Base-by-base conservation (phyloP, 2,797 vertebrate genomes). In the Sylvilagus floridanus region DNA sequence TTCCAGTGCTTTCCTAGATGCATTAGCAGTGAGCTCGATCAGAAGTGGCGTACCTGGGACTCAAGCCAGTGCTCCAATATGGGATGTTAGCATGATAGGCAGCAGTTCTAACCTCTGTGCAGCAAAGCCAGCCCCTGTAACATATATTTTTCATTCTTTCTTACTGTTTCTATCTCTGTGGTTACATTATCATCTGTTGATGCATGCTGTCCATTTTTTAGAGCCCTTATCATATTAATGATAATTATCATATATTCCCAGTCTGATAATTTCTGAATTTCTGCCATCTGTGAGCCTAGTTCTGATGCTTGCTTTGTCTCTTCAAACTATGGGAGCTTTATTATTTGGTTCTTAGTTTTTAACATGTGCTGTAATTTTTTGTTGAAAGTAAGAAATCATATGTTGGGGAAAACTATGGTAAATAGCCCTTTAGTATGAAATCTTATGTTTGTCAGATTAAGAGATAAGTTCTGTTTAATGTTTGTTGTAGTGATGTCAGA, bases 241-340 rank as follows among this genome's bases (percentile, higher is more conserved):
- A 84, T 13, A 71, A 14, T 88, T 88, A 57, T 47, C 30, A 50
- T 89, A 65, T 50, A 85, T 93, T 85, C 37, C n/a, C 24, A 83
- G 16, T 62, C 13, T 83, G 50, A 83, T 76, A 28, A 71, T 69
- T 69, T 17, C 54, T 73, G 73, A 35, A 65, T 83, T 12, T 83
- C 63, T 65, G 68, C 28, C 28, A 32, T 85, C 30, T 85, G 8
- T 68, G 37, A 95, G 7, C 52, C 19, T 82, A 26, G 13, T 52
- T 85, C 72, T 79, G 47, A 66, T 50, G n/a, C 16, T 32, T 22
- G 9, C 54, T 30, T 87, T 84, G 4, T 84, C 37, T 30, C 60
- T 93, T 88, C 47, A 93, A 35, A 91, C 65, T 66, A 3, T 65
- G 26, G 14, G 7, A 14, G 12, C 13, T 32, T 94, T 91, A 69